These are phyloP conservation scores for Pelobates fuscus DNA, from an alignment of 2,113 vertebrate species.

Conservation along the genomic window DNA sequence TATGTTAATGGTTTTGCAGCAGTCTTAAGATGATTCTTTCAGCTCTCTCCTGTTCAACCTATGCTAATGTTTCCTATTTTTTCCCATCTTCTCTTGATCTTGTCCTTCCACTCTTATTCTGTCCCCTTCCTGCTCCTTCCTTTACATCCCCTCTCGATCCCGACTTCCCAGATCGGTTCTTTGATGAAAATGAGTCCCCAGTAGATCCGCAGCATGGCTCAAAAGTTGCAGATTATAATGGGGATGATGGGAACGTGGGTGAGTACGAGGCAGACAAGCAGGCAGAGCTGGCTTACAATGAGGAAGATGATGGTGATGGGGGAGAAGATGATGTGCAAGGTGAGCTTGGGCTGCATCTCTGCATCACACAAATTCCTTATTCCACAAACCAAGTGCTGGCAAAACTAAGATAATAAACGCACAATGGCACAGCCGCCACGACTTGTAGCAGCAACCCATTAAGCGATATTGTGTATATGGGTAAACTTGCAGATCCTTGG, in stretches of 20 bases:
- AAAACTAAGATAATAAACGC: background rate
- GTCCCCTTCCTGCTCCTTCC: slow-evolving; percentile 72
- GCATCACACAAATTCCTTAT: slow-evolving; percentile 48
- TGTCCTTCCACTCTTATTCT: slow-evolving; percentile 45
- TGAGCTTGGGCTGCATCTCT: slow-evolving; percentile 86
- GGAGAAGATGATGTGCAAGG: slow-evolving; percentile 99
- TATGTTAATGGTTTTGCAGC: background rate
- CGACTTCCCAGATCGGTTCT: slow-evolving; percentile 98
- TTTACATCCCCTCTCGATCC: slow-evolving; percentile 86
- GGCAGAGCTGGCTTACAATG: slow-evolving; percentile 99
- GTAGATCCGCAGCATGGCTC: slow-evolving; percentile 98
- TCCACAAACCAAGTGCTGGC: background rate
- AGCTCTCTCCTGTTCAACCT: slow-evolving; percentile 17
- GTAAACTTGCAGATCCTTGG: too few relatives aligned
- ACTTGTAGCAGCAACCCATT: background rate
- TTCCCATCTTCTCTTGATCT: slow-evolving; percentile 33
- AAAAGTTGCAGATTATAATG: slow-evolving; percentile 99
- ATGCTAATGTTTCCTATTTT: slow-evolving; percentile 31
- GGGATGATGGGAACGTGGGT: slow-evolving; percentile 99
- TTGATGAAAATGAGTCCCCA: slow-evolving; percentile 99
- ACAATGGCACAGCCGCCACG: background rate
- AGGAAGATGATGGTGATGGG: slow-evolving; percentile 99
- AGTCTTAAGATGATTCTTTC: slow-evolving; percentile 9
- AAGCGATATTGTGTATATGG: too few relatives aligned
- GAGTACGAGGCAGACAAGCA: slow-evolving; percentile 99